These are phyloP conservation scores for Phalacrocorax carbo DNA, from an alignment of 2,113 vertebrate species.

Conservation along the genomic window DNA sequence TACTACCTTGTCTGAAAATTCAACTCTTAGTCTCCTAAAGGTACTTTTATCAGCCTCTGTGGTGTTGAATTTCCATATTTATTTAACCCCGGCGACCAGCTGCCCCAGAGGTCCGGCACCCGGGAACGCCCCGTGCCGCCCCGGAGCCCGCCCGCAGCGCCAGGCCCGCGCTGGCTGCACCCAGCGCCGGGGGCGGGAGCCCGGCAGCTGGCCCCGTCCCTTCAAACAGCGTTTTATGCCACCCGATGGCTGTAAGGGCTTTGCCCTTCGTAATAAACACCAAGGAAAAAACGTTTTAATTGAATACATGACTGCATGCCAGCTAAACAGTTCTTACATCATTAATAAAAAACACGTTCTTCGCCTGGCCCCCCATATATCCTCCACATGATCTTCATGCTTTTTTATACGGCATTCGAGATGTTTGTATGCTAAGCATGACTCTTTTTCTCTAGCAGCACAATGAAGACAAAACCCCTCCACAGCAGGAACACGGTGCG, in stretches of 20 bases:
- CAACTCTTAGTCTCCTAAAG: neutral
- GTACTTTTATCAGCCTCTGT: neutral
- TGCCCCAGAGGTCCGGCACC: neutral
- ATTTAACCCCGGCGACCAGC: neutral
- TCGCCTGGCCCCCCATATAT: no score
- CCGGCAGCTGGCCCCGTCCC: neutral
- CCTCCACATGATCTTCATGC: neutral
- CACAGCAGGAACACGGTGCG: rapidly evolving
- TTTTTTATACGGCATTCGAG: neutral
- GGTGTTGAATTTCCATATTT: neutral
- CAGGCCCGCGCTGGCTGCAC: no score
- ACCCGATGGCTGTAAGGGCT: neutral
- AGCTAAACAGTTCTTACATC: neutral
- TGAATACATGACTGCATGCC: neutral
- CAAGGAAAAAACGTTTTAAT: neutral
- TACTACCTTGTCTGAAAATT: neutral
- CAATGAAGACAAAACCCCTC: neutral
- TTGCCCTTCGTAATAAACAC: neutral
- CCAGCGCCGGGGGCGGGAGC: rapidly evolving
- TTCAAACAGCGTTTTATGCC: neutral
- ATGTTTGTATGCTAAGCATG: neutral
- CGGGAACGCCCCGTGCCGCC: neutral
- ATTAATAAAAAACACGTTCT: neutral
- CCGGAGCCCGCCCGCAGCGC: rapidly evolving
- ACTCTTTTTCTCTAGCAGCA: neutral